Percentiles rank a stretch among this genome's conserved stretches.
Conservation (phyloP, 2,888 invertebrate genomes). For the Drosophila falleni region DNA sequence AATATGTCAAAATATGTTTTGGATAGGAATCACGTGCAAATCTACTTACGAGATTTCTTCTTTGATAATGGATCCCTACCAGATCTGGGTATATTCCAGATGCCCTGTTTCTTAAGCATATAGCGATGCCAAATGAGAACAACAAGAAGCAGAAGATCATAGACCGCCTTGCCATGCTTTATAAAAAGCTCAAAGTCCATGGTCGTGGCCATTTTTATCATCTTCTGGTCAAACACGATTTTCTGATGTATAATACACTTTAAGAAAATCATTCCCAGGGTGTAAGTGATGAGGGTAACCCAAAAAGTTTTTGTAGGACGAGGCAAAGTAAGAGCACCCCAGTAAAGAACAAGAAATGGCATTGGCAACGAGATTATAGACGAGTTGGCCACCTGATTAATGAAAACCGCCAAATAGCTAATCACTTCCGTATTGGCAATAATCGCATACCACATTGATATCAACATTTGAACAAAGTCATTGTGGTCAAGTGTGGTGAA, state of each 20-base stretch:
- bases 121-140: constrained; percentile 98
- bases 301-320: constrained; percentile 98
- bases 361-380: constrained; percentile 96
- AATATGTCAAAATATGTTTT: background rate
- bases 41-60: constrained; percentile 9
- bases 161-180: constrained; percentile 93
- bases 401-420: constrained; percentile 97
- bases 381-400: constrained; percentile 95
- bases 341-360: constrained; percentile 97
- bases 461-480: constrained; percentile 75
- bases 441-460: constrained; percentile 80
- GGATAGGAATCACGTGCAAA: background rate
- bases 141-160: constrained; percentile 94
- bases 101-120: constrained; percentile 69
- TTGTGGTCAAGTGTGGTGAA: constrained; percentile 85
- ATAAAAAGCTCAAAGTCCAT: constrained; percentile 95
- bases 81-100: constrained; percentile 56
- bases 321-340: constrained; percentile 98
- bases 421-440: constrained; percentile 92
- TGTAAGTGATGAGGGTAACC: constrained; percentile 98
- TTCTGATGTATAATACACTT: constrained; percentile 99
- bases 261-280: constrained; percentile 96
- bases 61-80: constrained; percentile 9
- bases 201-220: constrained; percentile 91
- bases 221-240: constrained; percentile 93